Evolutionary conservation across 2,888 invertebrate genomes (phyloP).

Genomic region (Erpobdella octoculata): DNA sequence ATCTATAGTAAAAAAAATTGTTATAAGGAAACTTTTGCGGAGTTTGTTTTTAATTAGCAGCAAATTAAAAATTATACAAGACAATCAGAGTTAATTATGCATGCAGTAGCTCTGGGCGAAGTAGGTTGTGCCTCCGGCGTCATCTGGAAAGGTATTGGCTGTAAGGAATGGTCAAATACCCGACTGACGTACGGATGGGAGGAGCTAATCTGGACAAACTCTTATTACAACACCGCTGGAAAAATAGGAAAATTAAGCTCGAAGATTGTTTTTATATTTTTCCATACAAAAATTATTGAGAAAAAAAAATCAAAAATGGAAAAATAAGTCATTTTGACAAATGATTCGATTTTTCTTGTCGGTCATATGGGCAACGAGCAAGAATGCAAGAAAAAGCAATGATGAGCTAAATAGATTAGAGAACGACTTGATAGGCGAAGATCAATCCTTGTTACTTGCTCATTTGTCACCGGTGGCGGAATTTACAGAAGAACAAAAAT

Average conservation of each 20-base stretch:
- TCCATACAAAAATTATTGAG: neutral
- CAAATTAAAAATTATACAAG: conserved; percentile 9
- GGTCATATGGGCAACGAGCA: neutral
- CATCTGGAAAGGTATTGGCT: neutral
- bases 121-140: conserved; percentile 5
- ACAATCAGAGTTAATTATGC: conserved; percentile 6
- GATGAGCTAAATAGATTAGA: neutral
- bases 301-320: neutral
- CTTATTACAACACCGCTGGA: neutral
- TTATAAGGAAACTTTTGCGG: too few species aligned
- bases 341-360: neutral
- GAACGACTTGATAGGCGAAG: neutral
- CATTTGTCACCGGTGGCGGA: neutral
- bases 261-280: neutral
- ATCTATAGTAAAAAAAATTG: too few species aligned
- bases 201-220: neutral
- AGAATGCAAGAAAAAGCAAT: neutral
- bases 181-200: neutral
- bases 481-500: too few species aligned
- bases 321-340: neutral
- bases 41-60: neutral
- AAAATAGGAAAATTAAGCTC: neutral
- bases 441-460: neutral
- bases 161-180: neutral
- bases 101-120: neutral